Evolutionary conservation across 2,888 invertebrate species (phyloP).

Genomic region (Vesta saturnalis): DNA sequence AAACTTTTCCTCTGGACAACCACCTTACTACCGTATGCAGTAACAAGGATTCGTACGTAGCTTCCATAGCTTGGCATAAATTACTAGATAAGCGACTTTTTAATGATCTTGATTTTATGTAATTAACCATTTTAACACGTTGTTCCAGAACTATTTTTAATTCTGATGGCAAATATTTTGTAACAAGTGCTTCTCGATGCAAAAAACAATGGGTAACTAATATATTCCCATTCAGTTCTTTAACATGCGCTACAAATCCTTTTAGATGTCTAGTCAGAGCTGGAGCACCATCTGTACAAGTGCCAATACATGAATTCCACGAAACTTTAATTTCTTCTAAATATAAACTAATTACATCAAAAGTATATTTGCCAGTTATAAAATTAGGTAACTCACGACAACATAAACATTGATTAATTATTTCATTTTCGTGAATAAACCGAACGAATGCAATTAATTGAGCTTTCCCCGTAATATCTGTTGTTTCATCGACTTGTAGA

Average conservation of each 20-base stretch:
- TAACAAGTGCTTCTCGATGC: not conserved
- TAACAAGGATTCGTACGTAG: no score
- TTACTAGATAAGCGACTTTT: no score
- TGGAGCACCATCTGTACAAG: conserved; percentile 41
- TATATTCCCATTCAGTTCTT: conserved; percentile 43
- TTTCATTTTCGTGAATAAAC: no score
- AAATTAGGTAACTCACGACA: no score
- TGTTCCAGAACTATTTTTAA: no score
- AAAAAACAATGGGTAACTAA: conserved; percentile 41
- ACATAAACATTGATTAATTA: no score
- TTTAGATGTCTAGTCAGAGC: conserved; percentile 25
- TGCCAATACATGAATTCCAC: conserved; percentile 37
- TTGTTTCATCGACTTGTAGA: conserved; percentile 24
- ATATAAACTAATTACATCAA: conserved; percentile 30
- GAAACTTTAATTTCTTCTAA: conserved; percentile 31
- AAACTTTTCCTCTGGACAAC: conserved; percentile 17
- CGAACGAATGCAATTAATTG: no score
- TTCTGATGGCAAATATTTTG: no score
- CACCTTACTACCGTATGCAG: conserved; percentile 31
- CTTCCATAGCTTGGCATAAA: no score
- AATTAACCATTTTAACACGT: no score
- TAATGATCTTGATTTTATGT: conserved; percentile 44
- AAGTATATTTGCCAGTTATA: no score
- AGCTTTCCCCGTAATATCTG: no score
- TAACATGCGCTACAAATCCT: conserved; percentile 40